Evolutionary conservation across 2,888 invertebrate species (phyloP).

Genomic region (Drosophila neotestacea): DNA sequence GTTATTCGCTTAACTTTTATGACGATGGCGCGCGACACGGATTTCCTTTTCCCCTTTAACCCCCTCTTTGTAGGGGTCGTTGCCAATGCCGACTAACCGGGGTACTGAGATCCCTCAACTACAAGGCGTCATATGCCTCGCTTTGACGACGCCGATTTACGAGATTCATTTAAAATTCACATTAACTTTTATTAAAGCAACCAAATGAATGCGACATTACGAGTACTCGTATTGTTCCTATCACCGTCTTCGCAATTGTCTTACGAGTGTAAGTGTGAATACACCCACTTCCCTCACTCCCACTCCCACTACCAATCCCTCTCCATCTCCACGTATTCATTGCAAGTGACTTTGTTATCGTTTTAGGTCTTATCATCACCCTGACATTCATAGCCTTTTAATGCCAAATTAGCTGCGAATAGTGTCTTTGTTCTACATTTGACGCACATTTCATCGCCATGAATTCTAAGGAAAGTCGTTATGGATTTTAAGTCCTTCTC

Average conservation of each 20-base stretch:
- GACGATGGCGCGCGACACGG: slow-evolving; percentile 67
- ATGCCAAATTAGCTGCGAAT: slow-evolving; percentile 66
- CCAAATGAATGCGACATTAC: slow-evolving; percentile 61
- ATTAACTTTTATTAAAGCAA: slow-evolving; percentile 75
- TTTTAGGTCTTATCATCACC: slow-evolving; percentile 41
- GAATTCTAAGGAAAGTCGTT: slow-evolving; percentile 30
- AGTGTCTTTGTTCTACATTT: slow-evolving; percentile 58
- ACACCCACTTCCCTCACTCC: background rate
- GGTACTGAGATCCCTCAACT: slow-evolving; percentile 39
- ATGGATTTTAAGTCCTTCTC: slow-evolving; percentile 13
- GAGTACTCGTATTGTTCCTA: slow-evolving; percentile 43
- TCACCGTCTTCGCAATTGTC: slow-evolving; percentile 54
- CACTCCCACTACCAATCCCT: too few species aligned
- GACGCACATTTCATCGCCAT: slow-evolving; percentile 35
- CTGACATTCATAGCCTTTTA: slow-evolving; percentile 62
- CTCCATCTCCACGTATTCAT: slow-evolving; percentile 1
- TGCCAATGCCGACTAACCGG: slow-evolving; percentile 1
- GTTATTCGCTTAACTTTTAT: slow-evolving; percentile 81
- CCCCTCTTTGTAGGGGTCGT: slow-evolving; percentile 30
- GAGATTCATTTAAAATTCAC: slow-evolving; percentile 71
- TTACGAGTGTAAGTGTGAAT: slow-evolving; percentile 27
- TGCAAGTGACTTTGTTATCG: slow-evolving; percentile 57
- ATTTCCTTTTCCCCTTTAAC: slow-evolving; percentile 51
- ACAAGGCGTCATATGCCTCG: slow-evolving; percentile 45
- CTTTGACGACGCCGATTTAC: slow-evolving; percentile 68